Evolutionary conservation across 2,888 invertebrate genomes (phyloP).

Genomic region (Margaritifera margaritifera): DNA sequence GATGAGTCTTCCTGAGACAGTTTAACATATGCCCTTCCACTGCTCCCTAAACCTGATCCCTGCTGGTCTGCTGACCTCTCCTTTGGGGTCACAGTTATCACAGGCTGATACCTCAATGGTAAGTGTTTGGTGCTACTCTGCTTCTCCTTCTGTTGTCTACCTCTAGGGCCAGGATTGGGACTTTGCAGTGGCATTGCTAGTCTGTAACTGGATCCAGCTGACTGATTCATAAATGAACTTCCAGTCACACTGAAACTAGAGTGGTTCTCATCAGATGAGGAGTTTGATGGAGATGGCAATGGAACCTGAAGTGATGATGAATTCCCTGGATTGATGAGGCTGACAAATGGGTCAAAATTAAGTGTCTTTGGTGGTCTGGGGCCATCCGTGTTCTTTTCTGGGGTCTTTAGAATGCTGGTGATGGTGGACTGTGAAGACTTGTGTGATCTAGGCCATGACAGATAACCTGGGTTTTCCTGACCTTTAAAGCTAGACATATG

Average conservation of each 20-base stretch:
- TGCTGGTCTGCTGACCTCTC: conserved; percentile 32
- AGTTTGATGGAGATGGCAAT: conserved; percentile 47
- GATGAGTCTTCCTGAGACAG: conserved; percentile 27
- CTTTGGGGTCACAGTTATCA: conserved; percentile 54
- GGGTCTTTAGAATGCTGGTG: conserved; percentile 61
- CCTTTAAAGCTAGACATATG: conserved; percentile 4
- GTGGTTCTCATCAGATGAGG: conserved; percentile 46
- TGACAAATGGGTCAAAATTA: conserved; percentile 63
- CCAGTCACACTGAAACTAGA: conserved; percentile 6
- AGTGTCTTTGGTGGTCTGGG: conserved; percentile 53
- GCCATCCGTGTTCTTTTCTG: conserved; percentile 42
- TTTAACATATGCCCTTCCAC: conserved; percentile 21
- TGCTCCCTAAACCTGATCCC: conserved; percentile 15
- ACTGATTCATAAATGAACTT: conserved; percentile 18
- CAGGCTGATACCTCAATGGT: conserved; percentile 55
- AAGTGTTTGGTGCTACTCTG: conserved; percentile 7
- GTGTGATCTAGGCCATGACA: conserved; percentile 64
- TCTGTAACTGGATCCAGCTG: conserved; percentile 35
- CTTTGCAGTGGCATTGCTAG: conserved; percentile 36
- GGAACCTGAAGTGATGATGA: conserved; percentile 50
- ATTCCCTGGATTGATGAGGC: conserved; percentile 54
- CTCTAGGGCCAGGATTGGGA: conserved; percentile 1
- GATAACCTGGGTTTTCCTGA: conserved; percentile 23
- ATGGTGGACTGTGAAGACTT: conserved; percentile 30
- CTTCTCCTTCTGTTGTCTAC: not conserved